Evolutionary conservation across 2,113 vertebrate species (phyloP), one percentile per base, ranked within the genome.

Genomic region (Tauraco erythrolophus): DNA sequence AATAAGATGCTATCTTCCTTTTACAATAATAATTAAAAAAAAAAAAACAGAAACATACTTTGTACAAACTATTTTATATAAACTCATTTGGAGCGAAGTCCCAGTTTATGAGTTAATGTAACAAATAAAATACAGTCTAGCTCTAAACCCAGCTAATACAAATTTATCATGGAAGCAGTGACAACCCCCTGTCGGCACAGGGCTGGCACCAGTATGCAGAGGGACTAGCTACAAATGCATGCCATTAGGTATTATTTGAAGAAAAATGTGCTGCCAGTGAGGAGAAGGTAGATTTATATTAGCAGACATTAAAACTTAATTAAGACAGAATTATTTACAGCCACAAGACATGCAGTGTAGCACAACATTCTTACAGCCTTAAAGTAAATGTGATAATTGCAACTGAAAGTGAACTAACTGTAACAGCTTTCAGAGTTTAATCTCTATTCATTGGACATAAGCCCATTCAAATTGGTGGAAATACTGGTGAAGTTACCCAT

Each of bases 291-390:
- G 65, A 74, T 89, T 82, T 94, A 71, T 57, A 87, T 62, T 64
- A 56, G 58, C 22, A 83, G 66, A 61, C 39, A 80, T 72, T 39
- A 68, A 92, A 86, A 65, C 37, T 78, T 61, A 60, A 93, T 70
- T 87, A 91, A 83, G 56, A 84, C 53, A 92, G 61, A 85, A 87
- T 75, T 58, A 81, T 91, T 91, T 88, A 92, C 57, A 79, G 78
- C 75, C 70, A 46, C 17, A 60, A 95, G 74, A 69, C n/a, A 58
- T n/a, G 46, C 72, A 88, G 54, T 16, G 17, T 41, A 95, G 57
- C 61, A 43, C 31, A 50, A 35, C 35, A 56, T 33, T 85, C 61
- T 90, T 58, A 90, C 11, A 76, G 58, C 60, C 76, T 77, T 95
- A 45, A 92, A 92, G 68, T 37, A 94, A 89, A 79, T 10, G 18